phyloP scores from a whole-genome alignment of 2,797 vertebrate species.

The Gambusia yucatana region DNA sequence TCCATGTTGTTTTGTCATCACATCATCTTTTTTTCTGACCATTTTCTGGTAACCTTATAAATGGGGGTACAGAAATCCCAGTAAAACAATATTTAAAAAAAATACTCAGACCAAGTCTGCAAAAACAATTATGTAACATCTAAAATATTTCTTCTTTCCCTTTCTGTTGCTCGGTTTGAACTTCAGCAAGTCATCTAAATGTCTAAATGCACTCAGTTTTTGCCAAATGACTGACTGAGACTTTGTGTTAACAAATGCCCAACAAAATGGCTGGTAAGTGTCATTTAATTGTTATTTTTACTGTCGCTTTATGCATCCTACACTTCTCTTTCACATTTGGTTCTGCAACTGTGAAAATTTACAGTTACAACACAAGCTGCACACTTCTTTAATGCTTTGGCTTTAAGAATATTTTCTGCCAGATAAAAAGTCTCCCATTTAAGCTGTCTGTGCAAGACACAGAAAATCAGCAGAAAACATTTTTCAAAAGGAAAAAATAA shows the following conservation, averaged over 20 bases:
- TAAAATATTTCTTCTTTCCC: background rate
- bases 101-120: background rate
- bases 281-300: background rate
- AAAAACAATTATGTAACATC: background rate
- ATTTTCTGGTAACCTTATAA: background rate
- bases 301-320: background rate
- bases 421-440: background rate
- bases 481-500: background rate
- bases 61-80: background rate
- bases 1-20: background rate
- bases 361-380: constrained; percentile 1
- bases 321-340: background rate
- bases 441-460: background rate
- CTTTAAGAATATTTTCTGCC: background rate
- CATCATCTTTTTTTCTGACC: background rate
- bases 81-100: background rate
- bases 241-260: background rate
- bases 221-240: background rate
- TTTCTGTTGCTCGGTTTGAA: background rate
- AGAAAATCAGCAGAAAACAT: background rate
- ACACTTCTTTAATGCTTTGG: background rate
- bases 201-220: background rate
- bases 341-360: background rate
- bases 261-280: background rate
- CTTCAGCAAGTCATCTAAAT: background rate